Conservation (phyloP, 2,888 invertebrate species). For the Epinotia ramella region DNA sequence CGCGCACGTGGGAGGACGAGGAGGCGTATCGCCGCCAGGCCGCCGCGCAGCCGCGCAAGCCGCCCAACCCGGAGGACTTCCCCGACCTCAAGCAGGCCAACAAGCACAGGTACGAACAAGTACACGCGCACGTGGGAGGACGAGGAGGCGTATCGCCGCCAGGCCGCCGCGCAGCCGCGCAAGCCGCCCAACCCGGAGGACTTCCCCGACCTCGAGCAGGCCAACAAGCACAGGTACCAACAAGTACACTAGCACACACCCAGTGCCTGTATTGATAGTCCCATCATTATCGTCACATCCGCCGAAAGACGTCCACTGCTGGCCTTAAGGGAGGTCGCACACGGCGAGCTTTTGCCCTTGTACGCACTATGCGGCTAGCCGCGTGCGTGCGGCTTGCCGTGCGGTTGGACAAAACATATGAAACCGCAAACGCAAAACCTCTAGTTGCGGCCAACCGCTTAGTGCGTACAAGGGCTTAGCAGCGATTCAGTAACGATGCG, state of each 20-base stretch:
- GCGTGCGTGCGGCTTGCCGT: no score
- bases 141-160: conserved; percentile 93
- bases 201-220: conserved; percentile 82
- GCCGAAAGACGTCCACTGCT: no score
- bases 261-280: no score
- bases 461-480: no score
- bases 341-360: no score
- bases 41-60: conserved; percentile 63
- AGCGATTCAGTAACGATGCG: no score
- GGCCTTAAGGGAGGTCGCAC: no score
- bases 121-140: conserved; percentile 97
- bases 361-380: no score
- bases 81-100: conserved; percentile 77
- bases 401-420: no score
- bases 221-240: conserved; percentile 81
- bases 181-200: conserved; percentile 81
- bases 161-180: conserved; percentile 63
- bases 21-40: conserved; percentile 91
- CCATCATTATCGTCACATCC: no score
- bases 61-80: conserved; percentile 84
- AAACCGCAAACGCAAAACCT: no score
- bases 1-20: conserved; percentile 96
- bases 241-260: conserved; percentile 92
- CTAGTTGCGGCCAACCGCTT: no score
- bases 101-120: conserved; percentile 87